These are phyloP conservation scores for Plutella xylostella DNA, from an alignment of 2,888 invertebrate species.

Conservation along the genomic window DNA sequence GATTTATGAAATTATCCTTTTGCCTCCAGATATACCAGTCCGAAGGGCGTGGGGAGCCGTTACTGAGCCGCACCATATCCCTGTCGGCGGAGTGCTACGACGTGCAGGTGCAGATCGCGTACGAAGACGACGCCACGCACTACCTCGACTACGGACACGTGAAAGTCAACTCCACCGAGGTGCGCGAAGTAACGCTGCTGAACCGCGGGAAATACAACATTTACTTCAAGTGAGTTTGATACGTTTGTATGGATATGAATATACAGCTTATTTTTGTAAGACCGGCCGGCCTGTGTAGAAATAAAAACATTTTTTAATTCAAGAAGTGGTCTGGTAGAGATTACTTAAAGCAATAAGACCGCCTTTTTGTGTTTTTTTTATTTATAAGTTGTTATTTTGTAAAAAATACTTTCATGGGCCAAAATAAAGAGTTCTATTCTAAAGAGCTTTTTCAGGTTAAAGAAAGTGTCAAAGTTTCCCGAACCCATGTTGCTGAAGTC, in stretches of 20 bases:
- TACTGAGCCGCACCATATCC: constrained; percentile 47
- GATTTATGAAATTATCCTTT: neutral
- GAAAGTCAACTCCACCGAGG: constrained; percentile 63
- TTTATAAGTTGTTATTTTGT: neutral
- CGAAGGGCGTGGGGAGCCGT: constrained; percentile 49
- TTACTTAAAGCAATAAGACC: too few relatives aligned
- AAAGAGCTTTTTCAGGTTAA: constrained; percentile 38
- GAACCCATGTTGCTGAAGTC: constrained; percentile 46
- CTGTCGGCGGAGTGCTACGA: constrained; percentile 72
- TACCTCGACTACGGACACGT: constrained; percentile 68
- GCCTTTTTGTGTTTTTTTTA: neutral
- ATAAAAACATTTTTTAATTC: too few relatives aligned
- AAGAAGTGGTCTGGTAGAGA: neutral
- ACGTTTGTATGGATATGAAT: too few relatives aligned
- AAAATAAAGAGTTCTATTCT: constrained; percentile 1
- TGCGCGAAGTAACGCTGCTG: constrained; percentile 53
- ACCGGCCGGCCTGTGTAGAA: too few relatives aligned
- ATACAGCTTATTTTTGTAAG: too few relatives aligned
- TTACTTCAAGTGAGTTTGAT: constrained; percentile 52
- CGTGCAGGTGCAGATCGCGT: constrained; percentile 64
- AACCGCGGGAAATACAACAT: constrained; percentile 72
- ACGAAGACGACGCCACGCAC: constrained; percentile 48
- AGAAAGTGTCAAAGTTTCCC: constrained; percentile 57
- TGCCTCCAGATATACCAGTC: constrained; percentile 48
- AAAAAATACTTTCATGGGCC: too few relatives aligned